A percentile compares a stretch with the other conserved stretches of the same genome.
Evolutionary conservation across 2,888 invertebrate species (phyloP).

Genomic region (Cheilosia scutellata): DNA sequence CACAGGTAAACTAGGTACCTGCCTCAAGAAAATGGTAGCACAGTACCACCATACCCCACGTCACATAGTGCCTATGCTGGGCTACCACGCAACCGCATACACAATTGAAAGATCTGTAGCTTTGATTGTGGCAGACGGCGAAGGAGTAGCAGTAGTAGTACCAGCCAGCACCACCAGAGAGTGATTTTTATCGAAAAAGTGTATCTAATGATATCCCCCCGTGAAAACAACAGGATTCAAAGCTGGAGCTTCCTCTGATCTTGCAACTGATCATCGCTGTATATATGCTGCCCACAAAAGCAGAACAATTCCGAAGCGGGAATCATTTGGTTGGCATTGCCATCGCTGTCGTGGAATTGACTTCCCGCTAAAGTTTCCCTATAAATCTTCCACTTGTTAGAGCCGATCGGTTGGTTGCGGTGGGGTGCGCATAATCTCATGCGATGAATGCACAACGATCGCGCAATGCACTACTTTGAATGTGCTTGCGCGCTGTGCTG

Average conservation of each 20-base stretch:
- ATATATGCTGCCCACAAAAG: constrained; percentile 46
- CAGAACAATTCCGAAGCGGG: constrained; percentile 48
- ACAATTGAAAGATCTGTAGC: constrained; percentile 74
- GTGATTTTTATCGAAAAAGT: constrained; percentile 71
- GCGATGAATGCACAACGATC: constrained; percentile 41
- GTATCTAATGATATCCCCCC: constrained; percentile 74
- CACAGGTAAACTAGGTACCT: neutral
- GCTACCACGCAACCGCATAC: constrained; percentile 27
- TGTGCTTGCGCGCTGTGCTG: constrained; percentile 28
- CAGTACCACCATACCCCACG: constrained; percentile 12
- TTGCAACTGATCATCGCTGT: constrained; percentile 63
- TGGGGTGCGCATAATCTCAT: constrained; percentile 38
- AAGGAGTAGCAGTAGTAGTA: constrained; percentile 11
- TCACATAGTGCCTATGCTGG: constrained; percentile 1
- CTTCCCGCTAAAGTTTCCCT: constrained; percentile 63
- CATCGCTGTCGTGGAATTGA: constrained; percentile 48
- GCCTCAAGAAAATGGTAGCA: constrained; percentile 53
- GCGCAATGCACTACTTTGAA: constrained; percentile 65
- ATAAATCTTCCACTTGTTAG: constrained; percentile 76
- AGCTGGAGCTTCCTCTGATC: constrained; percentile 65
- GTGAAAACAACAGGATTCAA: constrained; percentile 64
- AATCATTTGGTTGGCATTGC: constrained; percentile 66
- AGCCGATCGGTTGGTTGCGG: constrained; percentile 47
- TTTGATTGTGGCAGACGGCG: constrained; percentile 61
- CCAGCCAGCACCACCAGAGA: constrained; percentile 45